Conservation (phyloP, 2,888 invertebrate species). For the Thereva nobilitata region DNA sequence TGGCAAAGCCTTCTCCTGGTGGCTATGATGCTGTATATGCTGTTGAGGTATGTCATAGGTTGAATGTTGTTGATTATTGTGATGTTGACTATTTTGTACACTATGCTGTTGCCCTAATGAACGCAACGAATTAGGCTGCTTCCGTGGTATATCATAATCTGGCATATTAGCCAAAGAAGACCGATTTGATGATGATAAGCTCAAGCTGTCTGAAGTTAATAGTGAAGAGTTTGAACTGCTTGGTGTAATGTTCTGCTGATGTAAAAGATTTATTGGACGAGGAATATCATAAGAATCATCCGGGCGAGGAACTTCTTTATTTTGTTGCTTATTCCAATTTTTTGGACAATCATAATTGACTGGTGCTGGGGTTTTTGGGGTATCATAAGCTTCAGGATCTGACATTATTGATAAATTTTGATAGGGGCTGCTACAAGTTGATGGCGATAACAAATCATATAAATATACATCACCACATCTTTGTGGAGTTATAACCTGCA, state of each 20-base stretch:
- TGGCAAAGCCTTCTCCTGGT: constrained; percentile 49
- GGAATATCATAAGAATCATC: constrained; percentile 70
- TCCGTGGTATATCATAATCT: constrained; percentile 72
- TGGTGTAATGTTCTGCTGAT: constrained; percentile 65
- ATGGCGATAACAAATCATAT: constrained; percentile 66
- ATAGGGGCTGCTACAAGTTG: constrained; percentile 46
- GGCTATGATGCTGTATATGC: constrained; percentile 43
- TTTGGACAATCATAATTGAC: constrained; percentile 62
- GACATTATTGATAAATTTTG: constrained; percentile 54
- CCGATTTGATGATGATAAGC: constrained; percentile 60
- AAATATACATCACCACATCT: constrained; percentile 74
- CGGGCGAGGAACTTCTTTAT: constrained; percentile 48
- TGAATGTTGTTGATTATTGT: constrained; percentile 49
- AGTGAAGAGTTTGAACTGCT: constrained; percentile 71
- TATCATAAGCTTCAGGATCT: constrained; percentile 61
- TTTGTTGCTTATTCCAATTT: constrained; percentile 55
- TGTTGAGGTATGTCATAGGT: constrained; percentile 68
- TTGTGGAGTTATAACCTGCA: constrained; percentile 71
- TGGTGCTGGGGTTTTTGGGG: constrained; percentile 67
- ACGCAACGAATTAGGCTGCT: constrained; percentile 56
- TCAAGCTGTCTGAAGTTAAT: constrained; percentile 65
- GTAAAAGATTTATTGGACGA: constrained; percentile 59
- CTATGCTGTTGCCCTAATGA: constrained; percentile 12
- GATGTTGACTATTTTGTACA: constrained; percentile 47
- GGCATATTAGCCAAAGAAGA: constrained; percentile 65